Conservation (phyloP, 2,888 invertebrate genomes). For the Drosophila prostipennis region DNA sequence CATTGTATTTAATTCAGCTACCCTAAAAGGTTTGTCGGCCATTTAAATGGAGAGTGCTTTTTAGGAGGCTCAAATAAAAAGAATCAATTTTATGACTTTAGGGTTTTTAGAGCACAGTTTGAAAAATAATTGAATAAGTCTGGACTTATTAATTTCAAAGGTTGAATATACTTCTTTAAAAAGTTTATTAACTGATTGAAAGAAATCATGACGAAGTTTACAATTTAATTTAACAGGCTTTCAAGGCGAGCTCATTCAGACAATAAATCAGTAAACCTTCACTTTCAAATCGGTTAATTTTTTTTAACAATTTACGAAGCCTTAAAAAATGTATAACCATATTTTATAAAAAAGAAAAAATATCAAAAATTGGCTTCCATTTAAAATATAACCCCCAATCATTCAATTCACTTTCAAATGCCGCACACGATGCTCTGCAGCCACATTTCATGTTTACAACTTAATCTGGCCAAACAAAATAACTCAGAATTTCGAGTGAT, state of each 20-base stretch:
- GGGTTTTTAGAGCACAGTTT: neutral
- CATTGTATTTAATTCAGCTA: slow-evolving; percentile 28
- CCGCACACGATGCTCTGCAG: slow-evolving; percentile 17
- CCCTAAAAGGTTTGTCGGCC: neutral
- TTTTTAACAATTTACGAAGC: too few species aligned
- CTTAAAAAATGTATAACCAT: neutral
- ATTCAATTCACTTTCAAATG: slow-evolving; percentile 27
- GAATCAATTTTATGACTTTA: slow-evolving; percentile 6
- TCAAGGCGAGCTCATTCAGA: neutral
- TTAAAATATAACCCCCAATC: neutral
- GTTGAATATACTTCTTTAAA: neutral
- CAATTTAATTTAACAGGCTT: too few species aligned
- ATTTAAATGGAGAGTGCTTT: slow-evolving; percentile 4
- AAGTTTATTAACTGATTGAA: neutral
- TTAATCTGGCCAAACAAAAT: slow-evolving; percentile 43
- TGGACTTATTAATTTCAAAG: neutral
- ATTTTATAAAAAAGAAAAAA: neutral
- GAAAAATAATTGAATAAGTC: neutral
- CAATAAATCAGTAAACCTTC: neutral
- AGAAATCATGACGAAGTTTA: neutral
- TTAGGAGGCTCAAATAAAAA: neutral
- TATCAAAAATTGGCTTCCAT: neutral
- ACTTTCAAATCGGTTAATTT: neutral
- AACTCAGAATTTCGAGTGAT: slow-evolving; percentile 50
- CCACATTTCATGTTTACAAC: slow-evolving; percentile 46